Conservation (phyloP, 23 tunicate species). For the Oikopleura dioica region DNA sequence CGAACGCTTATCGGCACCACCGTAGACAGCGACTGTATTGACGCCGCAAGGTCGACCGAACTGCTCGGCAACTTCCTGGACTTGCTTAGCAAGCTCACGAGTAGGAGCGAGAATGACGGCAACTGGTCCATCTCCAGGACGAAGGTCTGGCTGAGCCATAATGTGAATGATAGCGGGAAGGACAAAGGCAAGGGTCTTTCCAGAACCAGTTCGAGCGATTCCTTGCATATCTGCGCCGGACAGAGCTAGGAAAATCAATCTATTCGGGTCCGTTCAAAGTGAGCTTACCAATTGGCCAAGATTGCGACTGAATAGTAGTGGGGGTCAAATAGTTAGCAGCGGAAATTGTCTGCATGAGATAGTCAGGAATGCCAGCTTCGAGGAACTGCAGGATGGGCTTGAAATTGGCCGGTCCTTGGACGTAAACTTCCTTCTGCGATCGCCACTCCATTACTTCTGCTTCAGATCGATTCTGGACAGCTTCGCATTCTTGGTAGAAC, state of each 20-base stretch:
- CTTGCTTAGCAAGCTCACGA: constrained; percentile 70
- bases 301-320: neutral
- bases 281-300: constrained; percentile 12
- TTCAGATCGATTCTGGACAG: neutral
- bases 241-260: too few relatives aligned
- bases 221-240: constrained; percentile 1
- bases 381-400: neutral
- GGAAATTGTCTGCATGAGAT: neutral
- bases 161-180: constrained; percentile 4
- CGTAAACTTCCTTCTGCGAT: neutral
- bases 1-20: constrained; percentile 26
- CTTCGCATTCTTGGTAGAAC: constrained; percentile 11
- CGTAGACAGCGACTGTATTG: constrained; percentile 29
- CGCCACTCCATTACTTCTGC: constrained; percentile 7
- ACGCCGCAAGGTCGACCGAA: constrained; percentile 12
- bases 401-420: constrained; percentile 5
- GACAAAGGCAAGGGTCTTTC: constrained; percentile 7
- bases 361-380: constrained; percentile 10
- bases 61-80: constrained; percentile 21
- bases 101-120: constrained; percentile 74
- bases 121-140: neutral
- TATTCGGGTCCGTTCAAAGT: too few relatives aligned
- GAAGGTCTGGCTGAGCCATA: constrained; percentile 10
- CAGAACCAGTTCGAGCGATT: constrained; percentile 5
- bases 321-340: neutral